Conservation (phyloP, 2,888 invertebrate species). For the Stratiomys singularior region DNA sequence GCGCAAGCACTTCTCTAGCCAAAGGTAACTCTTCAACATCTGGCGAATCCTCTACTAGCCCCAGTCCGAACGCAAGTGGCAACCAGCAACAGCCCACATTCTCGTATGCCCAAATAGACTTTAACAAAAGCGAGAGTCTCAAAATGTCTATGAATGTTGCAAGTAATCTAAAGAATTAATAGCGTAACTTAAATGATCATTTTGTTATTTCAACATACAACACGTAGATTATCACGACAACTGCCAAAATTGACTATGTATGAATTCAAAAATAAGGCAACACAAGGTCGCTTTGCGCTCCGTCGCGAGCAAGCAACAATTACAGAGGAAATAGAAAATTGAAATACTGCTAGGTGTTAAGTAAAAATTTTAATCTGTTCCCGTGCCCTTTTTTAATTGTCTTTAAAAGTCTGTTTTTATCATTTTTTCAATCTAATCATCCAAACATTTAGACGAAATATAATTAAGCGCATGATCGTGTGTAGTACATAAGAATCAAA, state of each 20-base stretch:
- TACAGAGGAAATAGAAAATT: slow-evolving; percentile 2
- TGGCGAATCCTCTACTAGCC: slow-evolving; percentile 59
- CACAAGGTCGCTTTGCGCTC: too few species aligned
- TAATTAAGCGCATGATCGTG: slow-evolving; percentile 15
- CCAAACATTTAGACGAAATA: background rate
- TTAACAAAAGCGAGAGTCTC: slow-evolving; percentile 72
- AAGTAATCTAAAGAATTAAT: slow-evolving; percentile 38
- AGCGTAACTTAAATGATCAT: background rate
- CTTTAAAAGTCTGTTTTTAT: background rate
- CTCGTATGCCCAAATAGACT: slow-evolving; percentile 84
- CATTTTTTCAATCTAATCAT: slow-evolving; percentile 14
- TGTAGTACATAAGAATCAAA: background rate
- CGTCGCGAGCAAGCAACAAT: background rate
- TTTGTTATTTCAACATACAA: background rate
- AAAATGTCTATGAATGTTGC: slow-evolving; percentile 55
- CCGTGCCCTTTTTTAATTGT: background rate
- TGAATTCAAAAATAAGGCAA: background rate
- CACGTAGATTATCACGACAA: background rate
- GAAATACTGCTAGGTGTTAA: background rate
- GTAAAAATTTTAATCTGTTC: background rate
- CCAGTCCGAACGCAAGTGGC: slow-evolving; percentile 58
- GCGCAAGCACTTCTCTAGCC: slow-evolving; percentile 55
- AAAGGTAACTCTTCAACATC: slow-evolving; percentile 55
- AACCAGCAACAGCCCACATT: slow-evolving; percentile 65
- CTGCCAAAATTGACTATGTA: slow-evolving; percentile 34